Conservation (phyloP, 2,113 vertebrate species). For the Rutilus rutilus region DNA sequence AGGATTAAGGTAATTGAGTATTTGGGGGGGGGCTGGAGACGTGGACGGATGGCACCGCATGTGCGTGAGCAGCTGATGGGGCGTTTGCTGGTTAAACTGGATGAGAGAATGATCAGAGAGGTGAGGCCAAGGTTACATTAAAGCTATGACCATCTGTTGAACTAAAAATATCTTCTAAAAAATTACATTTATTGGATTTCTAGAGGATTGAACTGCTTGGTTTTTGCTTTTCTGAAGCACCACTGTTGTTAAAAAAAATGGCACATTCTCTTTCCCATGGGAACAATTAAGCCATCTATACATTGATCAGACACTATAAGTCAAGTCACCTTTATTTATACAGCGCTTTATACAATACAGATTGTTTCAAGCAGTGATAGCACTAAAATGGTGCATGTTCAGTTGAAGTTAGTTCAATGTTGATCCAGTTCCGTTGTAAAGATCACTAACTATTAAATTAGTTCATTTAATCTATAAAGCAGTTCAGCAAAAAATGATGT, state of each 20-base stretch:
- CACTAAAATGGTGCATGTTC: too few species aligned
- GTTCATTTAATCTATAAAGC: too few species aligned
- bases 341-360: too few species aligned
- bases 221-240: background rate
- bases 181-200: background rate
- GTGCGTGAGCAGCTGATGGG: conserved; percentile 21
- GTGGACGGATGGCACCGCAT: background rate
- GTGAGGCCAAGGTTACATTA: background rate
- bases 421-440: too few species aligned
- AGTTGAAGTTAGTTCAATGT: too few species aligned
- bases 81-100: background rate
- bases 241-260: background rate
- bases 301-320: background rate
- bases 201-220: background rate
- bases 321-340: too few species aligned
- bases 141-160: background rate
- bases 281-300: conserved; percentile 6
- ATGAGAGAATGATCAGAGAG: conserved; percentile 1
- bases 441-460: too few species aligned
- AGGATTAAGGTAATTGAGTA: conserved; percentile 49
- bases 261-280: background rate
- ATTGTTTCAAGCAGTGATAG: too few species aligned
- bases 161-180: background rate
- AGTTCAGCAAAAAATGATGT: too few species aligned
- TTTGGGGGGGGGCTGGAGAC: conserved; percentile 25